Conservation (phyloP, 2,888 invertebrate species). For the Oasisia sp. region DNA sequence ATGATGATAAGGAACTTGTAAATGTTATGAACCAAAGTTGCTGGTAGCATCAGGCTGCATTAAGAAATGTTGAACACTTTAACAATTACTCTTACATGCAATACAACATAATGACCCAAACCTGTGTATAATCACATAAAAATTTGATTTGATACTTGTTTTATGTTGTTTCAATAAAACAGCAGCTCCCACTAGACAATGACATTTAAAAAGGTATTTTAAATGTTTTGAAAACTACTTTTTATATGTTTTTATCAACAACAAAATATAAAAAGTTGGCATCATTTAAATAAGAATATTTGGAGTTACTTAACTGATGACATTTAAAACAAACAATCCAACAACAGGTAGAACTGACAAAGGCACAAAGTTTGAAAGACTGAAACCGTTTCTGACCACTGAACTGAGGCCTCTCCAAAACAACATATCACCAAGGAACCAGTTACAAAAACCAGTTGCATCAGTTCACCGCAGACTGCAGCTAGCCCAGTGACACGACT, state of each 20-base stretch:
- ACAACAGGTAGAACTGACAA: background rate
- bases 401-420: background rate
- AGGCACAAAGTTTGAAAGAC: background rate
- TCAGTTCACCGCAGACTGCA: background rate
- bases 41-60: too few species aligned
- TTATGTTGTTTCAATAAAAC: too few species aligned
- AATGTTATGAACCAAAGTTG: too few species aligned
- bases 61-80: too few species aligned
- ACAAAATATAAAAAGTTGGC: background rate
- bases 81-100: too few species aligned
- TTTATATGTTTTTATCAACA: background rate
- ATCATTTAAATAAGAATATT: background rate
- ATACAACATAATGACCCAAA: too few species aligned
- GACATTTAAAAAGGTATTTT: too few species aligned
- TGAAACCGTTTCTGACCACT: background rate
- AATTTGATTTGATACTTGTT: too few species aligned
- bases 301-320: background rate
- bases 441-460: background rate
- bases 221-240: background rate
- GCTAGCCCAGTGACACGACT: background rate
- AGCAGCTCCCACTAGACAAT: too few species aligned
- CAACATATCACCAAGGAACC: background rate
- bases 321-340: background rate
- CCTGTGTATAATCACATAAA: too few species aligned
- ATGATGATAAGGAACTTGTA: too few species aligned